Percentiles rank a stretch among this genome's conserved stretches.
These are phyloP conservation scores for Eulemur macaco DNA, from an alignment of 2,113 vertebrate species.

Conservation along the genomic window DNA sequence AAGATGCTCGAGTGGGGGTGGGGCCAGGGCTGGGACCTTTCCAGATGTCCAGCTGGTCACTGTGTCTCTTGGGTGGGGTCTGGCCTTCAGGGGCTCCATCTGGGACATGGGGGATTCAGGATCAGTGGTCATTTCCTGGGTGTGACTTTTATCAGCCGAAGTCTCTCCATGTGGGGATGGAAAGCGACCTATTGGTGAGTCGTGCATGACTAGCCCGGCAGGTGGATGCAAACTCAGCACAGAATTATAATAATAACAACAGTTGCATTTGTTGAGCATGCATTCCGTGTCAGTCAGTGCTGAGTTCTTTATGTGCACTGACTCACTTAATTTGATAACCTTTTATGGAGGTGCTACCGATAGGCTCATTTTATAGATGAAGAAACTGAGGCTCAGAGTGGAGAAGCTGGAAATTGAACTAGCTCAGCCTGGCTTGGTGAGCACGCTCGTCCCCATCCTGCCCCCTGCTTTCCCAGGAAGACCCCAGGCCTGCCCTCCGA, in stretches of 20 bases:
- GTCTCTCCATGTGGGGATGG: too few species aligned
- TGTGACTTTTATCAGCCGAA: neutral
- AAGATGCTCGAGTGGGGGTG: neutral
- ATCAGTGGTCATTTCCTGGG: neutral
- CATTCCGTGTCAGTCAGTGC: neutral
- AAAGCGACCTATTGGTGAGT: neutral
- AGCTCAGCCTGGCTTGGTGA: accelerated
- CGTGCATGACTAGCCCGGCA: neutral
- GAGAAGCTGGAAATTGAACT: neutral
- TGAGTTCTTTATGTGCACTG: neutral
- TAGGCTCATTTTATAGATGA: slow-evolving; percentile 21
- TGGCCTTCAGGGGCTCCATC: neutral
- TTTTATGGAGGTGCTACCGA: neutral
- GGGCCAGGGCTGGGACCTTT: neutral
- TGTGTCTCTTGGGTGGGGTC: neutral
- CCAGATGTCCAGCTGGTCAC: accelerated
- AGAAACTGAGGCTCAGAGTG: slow-evolving; percentile 10
- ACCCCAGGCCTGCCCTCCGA: neutral
- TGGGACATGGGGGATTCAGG: neutral
- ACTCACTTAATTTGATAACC: neutral
- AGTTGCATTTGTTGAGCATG: accelerated
- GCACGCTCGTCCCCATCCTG: accelerated
- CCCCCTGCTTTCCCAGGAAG: neutral
- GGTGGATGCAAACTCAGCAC: neutral
- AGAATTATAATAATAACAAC: neutral